phyloP scores from a whole-genome alignment of 2,113 vertebrate genomes.

The Vombatus ursinus region DNA sequence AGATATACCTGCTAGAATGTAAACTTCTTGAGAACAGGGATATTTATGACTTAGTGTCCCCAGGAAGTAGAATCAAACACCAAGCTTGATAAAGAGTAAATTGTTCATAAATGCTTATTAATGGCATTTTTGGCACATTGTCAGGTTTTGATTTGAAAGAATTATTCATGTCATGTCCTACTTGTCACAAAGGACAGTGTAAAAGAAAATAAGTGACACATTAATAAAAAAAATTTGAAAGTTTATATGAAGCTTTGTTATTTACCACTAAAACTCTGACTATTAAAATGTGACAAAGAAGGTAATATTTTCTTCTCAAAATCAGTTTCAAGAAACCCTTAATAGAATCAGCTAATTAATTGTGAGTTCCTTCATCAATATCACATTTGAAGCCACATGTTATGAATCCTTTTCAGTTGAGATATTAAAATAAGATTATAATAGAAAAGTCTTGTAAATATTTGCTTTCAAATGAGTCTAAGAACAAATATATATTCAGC shows the following conservation, averaged over 20 bases:
- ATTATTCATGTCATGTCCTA: not conserved
- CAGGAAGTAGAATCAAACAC: not conserved
- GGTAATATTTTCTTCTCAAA: constrained; percentile 74
- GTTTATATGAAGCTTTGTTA: constrained; percentile 62
- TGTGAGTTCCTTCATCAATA: constrained; percentile 84
- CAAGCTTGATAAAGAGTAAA: not conserved
- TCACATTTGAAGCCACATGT: constrained; percentile 82
- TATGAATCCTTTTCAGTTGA: constrained; percentile 88
- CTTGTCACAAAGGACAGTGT: not conserved
- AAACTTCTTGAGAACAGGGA: not conserved
- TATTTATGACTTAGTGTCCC: not conserved
- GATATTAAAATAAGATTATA: constrained; percentile 90
- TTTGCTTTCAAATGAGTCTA: constrained; percentile 88
- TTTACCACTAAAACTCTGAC: constrained; percentile 77
- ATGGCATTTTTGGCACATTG: not conserved
- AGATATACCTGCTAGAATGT: not conserved
- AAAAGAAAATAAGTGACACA: constrained; percentile 45
- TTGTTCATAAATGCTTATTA: not conserved
- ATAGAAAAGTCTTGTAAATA: constrained; percentile 88
- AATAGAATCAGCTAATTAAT: constrained; percentile 86
- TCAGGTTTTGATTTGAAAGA: not conserved
- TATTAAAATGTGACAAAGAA: constrained; percentile 83
- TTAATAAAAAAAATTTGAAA: constrained; percentile 55
- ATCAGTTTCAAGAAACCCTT: constrained; percentile 85
- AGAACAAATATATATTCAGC: constrained; percentile 90